Evolutionary conservation across 2,797 vertebrate species (phyloP).

Genomic region (Austrolebias charrua): DNA sequence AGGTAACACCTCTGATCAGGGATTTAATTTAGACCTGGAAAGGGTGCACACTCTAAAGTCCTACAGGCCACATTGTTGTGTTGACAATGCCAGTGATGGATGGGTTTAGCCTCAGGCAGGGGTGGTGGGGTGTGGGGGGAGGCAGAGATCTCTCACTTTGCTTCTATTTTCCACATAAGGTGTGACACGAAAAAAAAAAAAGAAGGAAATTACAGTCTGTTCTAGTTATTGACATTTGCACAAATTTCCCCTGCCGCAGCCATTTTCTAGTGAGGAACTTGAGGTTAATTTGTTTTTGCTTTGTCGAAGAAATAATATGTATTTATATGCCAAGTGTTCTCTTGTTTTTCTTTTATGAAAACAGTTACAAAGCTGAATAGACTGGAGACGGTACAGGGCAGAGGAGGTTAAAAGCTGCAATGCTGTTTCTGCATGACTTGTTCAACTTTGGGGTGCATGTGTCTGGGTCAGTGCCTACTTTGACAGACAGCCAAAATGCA

Average conservation of each 20-base stretch:
- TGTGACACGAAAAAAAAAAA: slow-evolving; percentile 30
- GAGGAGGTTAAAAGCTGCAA: slow-evolving; percentile 22
- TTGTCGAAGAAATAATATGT: slow-evolving; percentile 6
- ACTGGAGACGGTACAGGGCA: slow-evolving; percentile 4
- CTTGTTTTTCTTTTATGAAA: neutral
- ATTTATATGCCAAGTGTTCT: slow-evolving; percentile 10
- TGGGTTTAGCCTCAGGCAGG: slow-evolving; percentile 52
- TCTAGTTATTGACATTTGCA: slow-evolving; percentile 39
- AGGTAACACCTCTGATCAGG: slow-evolving; percentile 73
- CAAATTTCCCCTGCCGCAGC: slow-evolving; percentile 14
- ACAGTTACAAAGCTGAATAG: neutral
- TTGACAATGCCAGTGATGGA: slow-evolving; percentile 72
- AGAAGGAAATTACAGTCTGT: slow-evolving; percentile 31
- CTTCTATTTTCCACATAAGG: slow-evolving; percentile 23
- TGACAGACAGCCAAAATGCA: slow-evolving; percentile 31
- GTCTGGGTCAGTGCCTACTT: slow-evolving; percentile 24
- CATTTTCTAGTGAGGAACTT: slow-evolving; percentile 10
- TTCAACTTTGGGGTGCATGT: slow-evolving; percentile 8
- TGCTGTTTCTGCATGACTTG: slow-evolving; percentile 19
- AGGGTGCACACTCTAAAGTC: slow-evolving; percentile 55
- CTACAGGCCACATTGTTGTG: slow-evolving; percentile 67
- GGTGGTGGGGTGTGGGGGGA: slow-evolving; percentile 19
- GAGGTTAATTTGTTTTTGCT: slow-evolving; percentile 16
- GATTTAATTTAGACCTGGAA: slow-evolving; percentile 72
- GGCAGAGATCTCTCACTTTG: slow-evolving; percentile 49